phyloP scores from a whole-genome alignment of 2,888 invertebrate species.

The Athrips mouffetella region DNA sequence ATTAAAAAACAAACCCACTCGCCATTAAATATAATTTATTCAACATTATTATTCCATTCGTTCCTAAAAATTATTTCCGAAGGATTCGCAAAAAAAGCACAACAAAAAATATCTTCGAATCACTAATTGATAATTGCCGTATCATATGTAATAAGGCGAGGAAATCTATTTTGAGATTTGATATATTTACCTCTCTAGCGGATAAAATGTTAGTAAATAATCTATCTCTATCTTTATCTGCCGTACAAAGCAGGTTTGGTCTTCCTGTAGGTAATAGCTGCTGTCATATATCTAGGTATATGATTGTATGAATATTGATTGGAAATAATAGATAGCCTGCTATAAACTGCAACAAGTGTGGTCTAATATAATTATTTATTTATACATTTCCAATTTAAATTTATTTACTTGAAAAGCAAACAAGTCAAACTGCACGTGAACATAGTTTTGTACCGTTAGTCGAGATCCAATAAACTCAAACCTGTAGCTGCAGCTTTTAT shows the following conservation, averaged over 20 bases:
- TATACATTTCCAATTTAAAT: background rate
- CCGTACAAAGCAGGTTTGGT: too few relatives aligned
- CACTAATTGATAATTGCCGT: constrained; percentile 42
- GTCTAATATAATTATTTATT: background rate
- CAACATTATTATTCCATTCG: constrained; percentile 54
- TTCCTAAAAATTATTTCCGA: constrained; percentile 45
- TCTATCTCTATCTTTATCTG: too few relatives aligned
- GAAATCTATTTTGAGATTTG: constrained; percentile 22
- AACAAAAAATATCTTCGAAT: constrained; percentile 34
- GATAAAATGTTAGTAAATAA: constrained; percentile 18
- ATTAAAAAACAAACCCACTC: constrained; percentile 53
- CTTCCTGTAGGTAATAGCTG: too few relatives aligned
- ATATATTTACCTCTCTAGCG: too few relatives aligned
- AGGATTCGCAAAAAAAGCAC: constrained; percentile 34
- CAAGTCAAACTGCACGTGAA: background rate
- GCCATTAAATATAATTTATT: constrained; percentile 66
- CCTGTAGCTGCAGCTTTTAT: background rate
- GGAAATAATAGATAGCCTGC: too few relatives aligned
- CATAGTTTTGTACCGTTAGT: background rate
- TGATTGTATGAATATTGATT: too few relatives aligned
- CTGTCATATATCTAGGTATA: too few relatives aligned
- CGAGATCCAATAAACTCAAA: background rate
- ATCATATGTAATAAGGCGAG: constrained; percentile 30
- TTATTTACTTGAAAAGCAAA: too few relatives aligned
- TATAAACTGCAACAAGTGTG: too few relatives aligned